Percentiles rank a stretch among this genome's conserved stretches.
phyloP scores from a whole-genome alignment of 2,113 vertebrate species.

The Callocephalon fimbriatum region DNA sequence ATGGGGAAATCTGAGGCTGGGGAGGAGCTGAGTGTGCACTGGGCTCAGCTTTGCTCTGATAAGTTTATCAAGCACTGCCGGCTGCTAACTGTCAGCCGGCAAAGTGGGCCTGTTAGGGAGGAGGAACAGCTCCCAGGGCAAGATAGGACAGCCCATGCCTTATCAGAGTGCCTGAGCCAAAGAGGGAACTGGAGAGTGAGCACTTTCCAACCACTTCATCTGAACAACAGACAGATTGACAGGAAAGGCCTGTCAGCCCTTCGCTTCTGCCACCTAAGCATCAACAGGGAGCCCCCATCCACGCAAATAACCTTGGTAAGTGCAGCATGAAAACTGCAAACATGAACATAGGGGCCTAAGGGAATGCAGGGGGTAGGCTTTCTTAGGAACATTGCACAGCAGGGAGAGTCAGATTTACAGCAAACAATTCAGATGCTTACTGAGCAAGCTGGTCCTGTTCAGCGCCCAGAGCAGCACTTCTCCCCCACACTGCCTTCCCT shows the following conservation, averaged over 20 bases:
- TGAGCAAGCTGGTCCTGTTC: background rate
- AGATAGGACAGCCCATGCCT: constrained; percentile 71
- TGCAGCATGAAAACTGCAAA: background rate
- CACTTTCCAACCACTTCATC: constrained; percentile 58
- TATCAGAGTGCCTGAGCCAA: constrained; percentile 68
- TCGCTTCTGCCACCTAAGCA: background rate
- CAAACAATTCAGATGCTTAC: background rate
- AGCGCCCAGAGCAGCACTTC: background rate
- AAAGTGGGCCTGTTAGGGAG: constrained; percentile 36
- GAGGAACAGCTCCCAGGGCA: constrained; percentile 52
- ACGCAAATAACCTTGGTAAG: background rate
- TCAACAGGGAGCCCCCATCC: background rate
- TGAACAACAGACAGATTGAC: constrained; percentile 42
- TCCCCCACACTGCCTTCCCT: background rate
- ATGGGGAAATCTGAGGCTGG: constrained; percentile 85
- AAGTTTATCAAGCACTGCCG: constrained; percentile 86
- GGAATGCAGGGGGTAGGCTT: background rate
- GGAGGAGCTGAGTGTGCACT: constrained; percentile 47
- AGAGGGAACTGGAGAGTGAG: constrained; percentile 43
- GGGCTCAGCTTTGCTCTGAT: constrained; percentile 79
- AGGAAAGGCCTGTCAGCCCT: constrained; percentile 25
- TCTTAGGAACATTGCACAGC: background rate
- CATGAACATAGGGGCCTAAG: background rate
- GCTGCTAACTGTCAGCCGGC: constrained; percentile 83
- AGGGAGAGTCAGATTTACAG: background rate